Conservation (phyloP, 2,113 vertebrate genomes). For the Glaucomys volans region DNA sequence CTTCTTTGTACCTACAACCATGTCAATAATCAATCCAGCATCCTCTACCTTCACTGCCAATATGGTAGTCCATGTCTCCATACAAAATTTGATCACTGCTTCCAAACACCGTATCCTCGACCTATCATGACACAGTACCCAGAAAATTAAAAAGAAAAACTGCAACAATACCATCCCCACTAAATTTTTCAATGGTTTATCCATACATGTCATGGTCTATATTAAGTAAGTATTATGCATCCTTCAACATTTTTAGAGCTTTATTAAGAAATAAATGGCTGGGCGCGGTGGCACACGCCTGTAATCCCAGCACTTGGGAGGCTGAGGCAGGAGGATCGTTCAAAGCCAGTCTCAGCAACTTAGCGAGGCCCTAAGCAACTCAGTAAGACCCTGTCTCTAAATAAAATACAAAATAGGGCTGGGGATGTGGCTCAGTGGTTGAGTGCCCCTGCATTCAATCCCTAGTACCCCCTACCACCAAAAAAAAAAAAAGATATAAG, state of each 20-base stretch:
- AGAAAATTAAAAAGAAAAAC: slow-evolving; percentile 19
- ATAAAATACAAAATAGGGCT: no score
- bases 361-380: no score
- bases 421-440: no score
- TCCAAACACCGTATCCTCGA: not conserved
- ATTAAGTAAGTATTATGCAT: not conserved
- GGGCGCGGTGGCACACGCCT: no score
- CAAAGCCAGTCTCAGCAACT: no score
- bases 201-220: not conserved
- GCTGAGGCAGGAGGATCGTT: no score
- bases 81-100: not conserved
- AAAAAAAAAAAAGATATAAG: no score
- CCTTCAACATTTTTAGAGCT: not conserved
- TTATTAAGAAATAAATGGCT: no score
- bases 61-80: not conserved
- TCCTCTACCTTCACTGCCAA: not conserved
- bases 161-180: not conserved
- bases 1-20: not conserved
- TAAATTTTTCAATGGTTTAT: not conserved
- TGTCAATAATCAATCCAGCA: not conserved
- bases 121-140: not conserved
- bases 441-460: no score
- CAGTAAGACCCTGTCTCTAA: no score
- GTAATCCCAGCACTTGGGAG: no score
- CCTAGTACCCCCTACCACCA: no score